Percentiles rank a stretch among this genome's conserved stretches.
Evolutionary conservation across 1,140 invertebrate species (phyloP).

Genomic region (Caenorhabditis remanei): DNA sequence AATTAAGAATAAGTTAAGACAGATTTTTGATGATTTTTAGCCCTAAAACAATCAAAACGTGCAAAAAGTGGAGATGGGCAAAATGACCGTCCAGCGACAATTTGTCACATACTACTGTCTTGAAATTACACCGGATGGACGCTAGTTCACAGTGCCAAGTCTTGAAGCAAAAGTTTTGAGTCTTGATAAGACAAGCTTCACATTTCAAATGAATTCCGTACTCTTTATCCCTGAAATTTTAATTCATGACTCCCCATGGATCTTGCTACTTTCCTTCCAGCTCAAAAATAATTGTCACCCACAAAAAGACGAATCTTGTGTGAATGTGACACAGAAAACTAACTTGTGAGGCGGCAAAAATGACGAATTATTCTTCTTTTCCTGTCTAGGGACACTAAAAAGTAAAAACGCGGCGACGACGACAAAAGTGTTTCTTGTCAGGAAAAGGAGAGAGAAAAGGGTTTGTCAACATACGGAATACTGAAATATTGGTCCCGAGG

Average conservation of each 20-base stretch:
- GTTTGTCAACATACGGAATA: conserved; percentile 55
- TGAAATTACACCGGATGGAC: too few relatives aligned
- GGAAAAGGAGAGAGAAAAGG: neutral
- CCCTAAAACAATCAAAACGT: too few relatives aligned
- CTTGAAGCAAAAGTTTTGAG: too few relatives aligned
- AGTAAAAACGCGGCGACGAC: conserved; percentile 34
- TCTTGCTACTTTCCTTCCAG: neutral
- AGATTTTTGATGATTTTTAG: too few relatives aligned
- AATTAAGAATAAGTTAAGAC: too few relatives aligned
- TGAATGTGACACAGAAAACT: conserved; percentile 43
- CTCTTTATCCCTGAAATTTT: neutral
- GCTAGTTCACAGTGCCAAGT: too few relatives aligned
- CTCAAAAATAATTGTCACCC: conserved; percentile 23
- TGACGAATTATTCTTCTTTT: conserved; percentile 43
- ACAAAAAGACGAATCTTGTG: too few relatives aligned
- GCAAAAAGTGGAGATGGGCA: too few relatives aligned
- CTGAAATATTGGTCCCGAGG: conserved; percentile 48
- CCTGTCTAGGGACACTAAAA: conserved; percentile 50
- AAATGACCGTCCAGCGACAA: too few relatives aligned
- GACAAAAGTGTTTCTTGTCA: conserved; percentile 54
- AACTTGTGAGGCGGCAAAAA: conserved; percentile 51
- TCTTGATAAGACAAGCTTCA: too few relatives aligned
- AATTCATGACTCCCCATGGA: neutral
- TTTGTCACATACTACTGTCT: too few relatives aligned
- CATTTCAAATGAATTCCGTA: too few relatives aligned